phyloP scores from a whole-genome alignment of 2,888 invertebrate genomes.

The Aradus depressus region DNA sequence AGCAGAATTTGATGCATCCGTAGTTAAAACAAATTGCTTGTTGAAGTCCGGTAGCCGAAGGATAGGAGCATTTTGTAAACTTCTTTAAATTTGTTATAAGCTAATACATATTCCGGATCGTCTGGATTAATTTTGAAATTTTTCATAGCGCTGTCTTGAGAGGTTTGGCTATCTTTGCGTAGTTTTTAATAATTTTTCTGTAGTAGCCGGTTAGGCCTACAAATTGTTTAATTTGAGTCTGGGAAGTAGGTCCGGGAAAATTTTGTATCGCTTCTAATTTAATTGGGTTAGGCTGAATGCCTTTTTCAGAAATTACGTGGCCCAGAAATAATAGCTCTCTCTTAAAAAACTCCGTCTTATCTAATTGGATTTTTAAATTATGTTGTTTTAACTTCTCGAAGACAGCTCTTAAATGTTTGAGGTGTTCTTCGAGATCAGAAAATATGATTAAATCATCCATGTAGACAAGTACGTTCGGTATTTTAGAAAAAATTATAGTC shows the following conservation, averaged over 20 bases:
- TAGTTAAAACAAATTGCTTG: too few species aligned
- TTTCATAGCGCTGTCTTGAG: not conserved
- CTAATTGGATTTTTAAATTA: constrained; percentile 19
- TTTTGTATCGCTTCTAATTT: constrained; percentile 13
- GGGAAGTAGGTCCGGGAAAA: constrained; percentile 7
- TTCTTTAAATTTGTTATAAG: too few species aligned
- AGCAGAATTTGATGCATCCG: too few species aligned
- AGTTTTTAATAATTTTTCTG: constrained; percentile 30
- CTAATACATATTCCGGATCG: too few species aligned
- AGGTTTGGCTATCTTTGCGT: constrained; percentile 27
- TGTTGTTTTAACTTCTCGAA: constrained; percentile 9
- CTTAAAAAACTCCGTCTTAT: constrained; percentile 22
- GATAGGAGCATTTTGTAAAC: too few species aligned
- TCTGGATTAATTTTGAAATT: too few species aligned
- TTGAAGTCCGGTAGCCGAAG: too few species aligned
- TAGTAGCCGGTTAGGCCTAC: constrained; percentile 33
- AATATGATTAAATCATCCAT: constrained; percentile 19
- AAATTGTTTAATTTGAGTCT: constrained; percentile 25
- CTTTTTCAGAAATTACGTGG: constrained; percentile 9
- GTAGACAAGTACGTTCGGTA: constrained; percentile 19
- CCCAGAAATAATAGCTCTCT: constrained; percentile 13
- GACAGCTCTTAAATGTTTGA: not conserved
- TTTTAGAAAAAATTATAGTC: constrained; percentile 7
- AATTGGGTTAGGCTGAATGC: constrained; percentile 3
- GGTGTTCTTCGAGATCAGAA: constrained; percentile 11